A percentile compares a stretch with the other conserved stretches of the same genome.
phyloP scores from a whole-genome alignment of 2,797 vertebrate genomes.

The Dryobates pubescens region DNA sequence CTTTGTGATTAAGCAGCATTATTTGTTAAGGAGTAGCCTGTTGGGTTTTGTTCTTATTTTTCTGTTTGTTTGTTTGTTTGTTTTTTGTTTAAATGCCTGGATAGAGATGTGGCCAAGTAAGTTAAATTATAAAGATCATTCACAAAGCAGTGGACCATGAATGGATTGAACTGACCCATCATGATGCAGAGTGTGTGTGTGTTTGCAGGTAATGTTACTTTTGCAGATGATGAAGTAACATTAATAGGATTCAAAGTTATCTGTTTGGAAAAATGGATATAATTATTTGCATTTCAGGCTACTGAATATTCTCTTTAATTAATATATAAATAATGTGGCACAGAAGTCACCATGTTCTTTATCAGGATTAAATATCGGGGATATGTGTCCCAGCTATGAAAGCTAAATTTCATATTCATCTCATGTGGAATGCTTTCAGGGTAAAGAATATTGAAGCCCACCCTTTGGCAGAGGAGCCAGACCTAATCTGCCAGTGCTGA shows the following conservation, averaged over 20 bases:
- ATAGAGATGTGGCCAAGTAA: neutral
- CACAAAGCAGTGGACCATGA: neutral
- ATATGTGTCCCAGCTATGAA: neutral
- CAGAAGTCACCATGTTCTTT: neutral
- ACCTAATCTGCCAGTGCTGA: neutral
- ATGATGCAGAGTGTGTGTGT: neutral
- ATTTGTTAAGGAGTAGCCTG: neutral
- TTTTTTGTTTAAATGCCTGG: neutral
- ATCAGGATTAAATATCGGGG: neutral
- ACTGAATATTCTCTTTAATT: constrained; percentile 13
- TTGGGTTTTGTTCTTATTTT: no score
- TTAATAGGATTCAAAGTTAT: neutral
- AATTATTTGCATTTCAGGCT: neutral
- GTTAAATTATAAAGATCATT: neutral
- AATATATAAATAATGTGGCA: neutral
- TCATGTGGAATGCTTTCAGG: neutral
- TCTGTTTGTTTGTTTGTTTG: neutral
- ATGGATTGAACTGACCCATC: neutral
- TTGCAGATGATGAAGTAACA: neutral
- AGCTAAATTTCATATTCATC: constrained; percentile 13
- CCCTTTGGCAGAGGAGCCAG: neutral
- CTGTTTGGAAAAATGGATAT: neutral
- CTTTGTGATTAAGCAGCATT: neutral
- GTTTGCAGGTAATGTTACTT: neutral
- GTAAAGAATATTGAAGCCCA: neutral